Percentiles rank a stretch among this genome's conserved stretches.
Evolutionary conservation across 2,888 invertebrate genomes (phyloP).

Genomic region (Halictus quadricinctus): DNA sequence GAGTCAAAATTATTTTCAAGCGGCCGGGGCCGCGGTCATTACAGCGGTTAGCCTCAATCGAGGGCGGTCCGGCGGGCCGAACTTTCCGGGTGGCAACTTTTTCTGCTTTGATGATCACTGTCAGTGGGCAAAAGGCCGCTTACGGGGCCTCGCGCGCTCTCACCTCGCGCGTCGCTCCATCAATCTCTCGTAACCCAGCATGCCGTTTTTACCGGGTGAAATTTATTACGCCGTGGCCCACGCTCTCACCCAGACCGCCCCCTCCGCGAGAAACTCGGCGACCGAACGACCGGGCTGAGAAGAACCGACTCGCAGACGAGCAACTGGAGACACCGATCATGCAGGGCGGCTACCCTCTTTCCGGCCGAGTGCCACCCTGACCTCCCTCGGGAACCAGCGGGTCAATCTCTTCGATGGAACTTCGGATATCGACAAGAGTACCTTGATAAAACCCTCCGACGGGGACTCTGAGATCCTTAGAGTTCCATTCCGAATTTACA

Average conservation of each 20-base stretch:
- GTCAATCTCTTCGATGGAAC: conserved; percentile 13
- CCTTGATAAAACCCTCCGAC: not conserved
- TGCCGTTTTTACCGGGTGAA: conserved; percentile 74
- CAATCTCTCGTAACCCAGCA: conserved; percentile 77
- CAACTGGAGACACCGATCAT: not conserved
- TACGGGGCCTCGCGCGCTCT: conserved; percentile 72
- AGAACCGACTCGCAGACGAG: not conserved
- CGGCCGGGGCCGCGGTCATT: conserved; percentile 53
- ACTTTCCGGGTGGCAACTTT: conserved; percentile 75
- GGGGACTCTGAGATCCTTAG: not conserved
- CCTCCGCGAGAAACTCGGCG: conserved; percentile 40
- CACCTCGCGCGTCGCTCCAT: conserved; percentile 77
- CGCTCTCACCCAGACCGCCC: conserved; percentile 43
- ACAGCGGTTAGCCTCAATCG: conserved; percentile 64
- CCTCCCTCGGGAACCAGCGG: not conserved
- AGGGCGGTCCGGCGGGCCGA: conserved; percentile 63
- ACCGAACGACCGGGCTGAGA: not conserved
- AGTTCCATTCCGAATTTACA: not conserved
- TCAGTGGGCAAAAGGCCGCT: conserved; percentile 75
- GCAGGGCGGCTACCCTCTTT: conserved; percentile 9
- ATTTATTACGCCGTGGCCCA: conserved; percentile 75
- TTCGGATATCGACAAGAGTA: conserved; percentile 11
- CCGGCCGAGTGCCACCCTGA: not conserved
- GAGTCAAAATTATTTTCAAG: conserved; percentile 69
- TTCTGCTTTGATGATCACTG: conserved; percentile 75